These are phyloP conservation scores for Drosophila nigricruria DNA, from an alignment of 2,888 invertebrate genomes.

Conservation along the genomic window DNA sequence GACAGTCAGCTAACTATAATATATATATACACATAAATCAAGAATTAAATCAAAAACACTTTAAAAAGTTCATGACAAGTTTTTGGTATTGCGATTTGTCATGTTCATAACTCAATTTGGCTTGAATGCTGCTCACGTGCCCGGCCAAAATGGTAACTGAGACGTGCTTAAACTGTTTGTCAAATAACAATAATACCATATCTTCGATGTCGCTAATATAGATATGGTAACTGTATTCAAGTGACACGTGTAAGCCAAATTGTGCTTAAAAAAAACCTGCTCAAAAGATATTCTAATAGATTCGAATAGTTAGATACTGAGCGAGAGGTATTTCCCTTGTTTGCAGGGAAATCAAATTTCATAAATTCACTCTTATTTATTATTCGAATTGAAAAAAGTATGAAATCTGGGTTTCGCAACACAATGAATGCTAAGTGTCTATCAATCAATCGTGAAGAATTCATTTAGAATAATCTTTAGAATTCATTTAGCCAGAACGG, in stretches of 20 bases:
- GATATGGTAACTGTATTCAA: conserved; percentile 13
- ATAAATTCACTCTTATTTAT: neutral
- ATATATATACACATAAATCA: conserved; percentile 18
- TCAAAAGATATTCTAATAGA: neutral
- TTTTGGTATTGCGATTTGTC: conserved; percentile 36
- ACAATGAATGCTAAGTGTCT: neutral
- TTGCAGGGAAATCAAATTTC: neutral
- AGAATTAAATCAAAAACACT: conserved; percentile 35
- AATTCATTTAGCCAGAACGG: neutral
- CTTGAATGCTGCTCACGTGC: conserved; percentile 53
- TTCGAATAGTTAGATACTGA: neutral
- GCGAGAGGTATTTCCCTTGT: neutral
- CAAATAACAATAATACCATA: conserved; percentile 15
- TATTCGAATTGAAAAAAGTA: neutral
- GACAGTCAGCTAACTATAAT: conserved; percentile 23
- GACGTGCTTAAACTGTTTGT: conserved; percentile 56
- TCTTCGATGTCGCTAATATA: conserved; percentile 9
- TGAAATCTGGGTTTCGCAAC: conserved; percentile 18
- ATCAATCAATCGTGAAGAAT: neutral
- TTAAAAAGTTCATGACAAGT: conserved; percentile 37
- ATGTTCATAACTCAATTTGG: conserved; percentile 52
- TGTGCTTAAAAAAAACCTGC: neutral
- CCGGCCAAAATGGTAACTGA: conserved; percentile 29
- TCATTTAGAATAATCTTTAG: neutral
- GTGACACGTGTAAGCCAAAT: conserved; percentile 31